These are phyloP conservation scores for Pipra filicauda DNA, from an alignment of 2,113 vertebrate species.

Conservation along the genomic window DNA sequence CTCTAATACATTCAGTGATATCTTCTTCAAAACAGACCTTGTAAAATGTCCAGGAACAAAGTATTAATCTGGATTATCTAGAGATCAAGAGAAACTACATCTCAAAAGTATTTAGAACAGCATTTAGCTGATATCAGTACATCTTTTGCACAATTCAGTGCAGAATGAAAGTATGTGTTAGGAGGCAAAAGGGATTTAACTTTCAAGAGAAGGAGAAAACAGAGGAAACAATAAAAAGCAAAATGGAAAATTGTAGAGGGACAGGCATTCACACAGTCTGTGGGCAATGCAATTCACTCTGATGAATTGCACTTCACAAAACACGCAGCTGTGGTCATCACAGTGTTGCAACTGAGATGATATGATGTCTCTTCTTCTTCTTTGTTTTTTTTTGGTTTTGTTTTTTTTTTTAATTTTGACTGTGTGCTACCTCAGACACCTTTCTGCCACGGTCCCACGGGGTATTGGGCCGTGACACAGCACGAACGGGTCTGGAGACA, in stretches of 20 bases:
- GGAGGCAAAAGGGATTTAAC: background rate
- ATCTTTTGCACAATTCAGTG: background rate
- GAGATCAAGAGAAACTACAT: background rate
- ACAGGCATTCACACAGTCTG: background rate
- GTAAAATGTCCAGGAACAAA: background rate
- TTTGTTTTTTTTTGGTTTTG: background rate
- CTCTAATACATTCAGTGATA: background rate
- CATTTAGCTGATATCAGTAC: background rate
- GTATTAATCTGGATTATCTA: background rate
- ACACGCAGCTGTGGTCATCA: accelerated
- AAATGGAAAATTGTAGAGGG: background rate
- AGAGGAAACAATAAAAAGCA: background rate
- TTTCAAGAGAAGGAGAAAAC: background rate
- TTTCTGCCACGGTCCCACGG: background rate
- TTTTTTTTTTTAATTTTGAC: background rate
- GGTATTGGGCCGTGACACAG: too few relatives aligned
- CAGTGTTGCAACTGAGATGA: background rate
- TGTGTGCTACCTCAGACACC: background rate
- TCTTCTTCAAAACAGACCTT: background rate
- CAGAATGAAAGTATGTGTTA: background rate
- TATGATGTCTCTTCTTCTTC: too few relatives aligned
- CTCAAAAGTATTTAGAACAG: background rate
- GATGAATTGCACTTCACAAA: background rate
- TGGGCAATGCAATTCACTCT: background rate
- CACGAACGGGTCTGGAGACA: too few relatives aligned